Evolutionary conservation across 2,797 vertebrate genomes (phyloP), one percentile per base, ranked within the genome.

Genomic region (Alcedo quadribrachys): DNA sequence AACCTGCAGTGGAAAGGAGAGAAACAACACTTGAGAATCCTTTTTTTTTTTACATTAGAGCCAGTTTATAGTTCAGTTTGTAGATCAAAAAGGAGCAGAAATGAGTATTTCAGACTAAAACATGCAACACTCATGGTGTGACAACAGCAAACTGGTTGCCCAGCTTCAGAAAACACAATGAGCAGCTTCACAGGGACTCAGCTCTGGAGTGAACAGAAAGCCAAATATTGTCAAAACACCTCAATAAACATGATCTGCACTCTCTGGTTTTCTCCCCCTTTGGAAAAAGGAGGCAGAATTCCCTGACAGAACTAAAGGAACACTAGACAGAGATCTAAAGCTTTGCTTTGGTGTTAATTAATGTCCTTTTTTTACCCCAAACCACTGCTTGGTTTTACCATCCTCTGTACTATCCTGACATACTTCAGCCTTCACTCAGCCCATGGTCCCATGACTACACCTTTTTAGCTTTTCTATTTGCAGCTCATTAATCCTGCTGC

Each of bases 71-170:
- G 24, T n/a, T 46, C 75, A 65, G 20, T 15, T 54, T 3, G 28
- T 7, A 65, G 33, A 55, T 33, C 66, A 81, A 69, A 3, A 71
- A 1, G 5, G 28, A 89, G 67, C 24, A 60, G 20, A 83, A 83
- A 5, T 8, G 57, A 30, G 4, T 48, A 37, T 55, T 62, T 50
- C 46, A 71, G 48, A 51, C 8, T 14, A 60, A 69, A 74, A 61
- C 62, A 68, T 2, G 11, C 25, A 71, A 60, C 14, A 22, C 3
- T 5, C 14, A 4, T 1, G 46, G 40, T 1, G 3, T 7, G 22
- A 83, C 32, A 75, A 17, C 1, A 75, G 1, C 3, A 73, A 78
- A 84, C 28, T 75, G 87, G 16, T 4, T 73, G 25, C 16, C 50
- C 42, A 81, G 60, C 10, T 35, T 50, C 18, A 62, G 12, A 8